Percentiles rank a stretch among this genome's conserved stretches.
Evolutionary conservation across 2,888 invertebrate genomes (phyloP).

Genomic region (Steinernema hermaphroditum): DNA sequence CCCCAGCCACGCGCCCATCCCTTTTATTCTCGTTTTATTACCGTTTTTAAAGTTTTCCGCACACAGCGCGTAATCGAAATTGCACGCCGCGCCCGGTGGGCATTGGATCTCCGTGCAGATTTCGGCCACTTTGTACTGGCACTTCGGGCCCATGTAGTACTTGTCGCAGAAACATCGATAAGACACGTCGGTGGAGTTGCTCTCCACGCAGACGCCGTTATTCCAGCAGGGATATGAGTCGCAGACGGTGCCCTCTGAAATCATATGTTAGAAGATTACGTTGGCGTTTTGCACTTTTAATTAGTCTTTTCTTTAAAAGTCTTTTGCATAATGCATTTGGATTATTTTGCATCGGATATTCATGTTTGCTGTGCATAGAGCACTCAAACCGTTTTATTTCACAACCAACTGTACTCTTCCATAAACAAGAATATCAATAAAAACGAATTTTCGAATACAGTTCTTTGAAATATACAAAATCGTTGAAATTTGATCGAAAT

Average conservation of each 20-base stretch:
- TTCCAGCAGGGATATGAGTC: constrained; percentile 47
- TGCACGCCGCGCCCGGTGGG: not conserved
- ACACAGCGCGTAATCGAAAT: constrained; percentile 13
- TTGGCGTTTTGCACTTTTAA: no score
- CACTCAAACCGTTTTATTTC: no score
- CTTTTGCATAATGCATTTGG: no score
- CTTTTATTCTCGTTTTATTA: constrained; percentile 1
- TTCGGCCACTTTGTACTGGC: constrained; percentile 23
- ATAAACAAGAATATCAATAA: no score
- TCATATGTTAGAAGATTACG: not conserved
- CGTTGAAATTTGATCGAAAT: no score
- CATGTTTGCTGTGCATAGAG: no score
- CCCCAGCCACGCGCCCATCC: not conserved
- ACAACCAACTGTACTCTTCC: no score
- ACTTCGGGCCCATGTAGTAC: not conserved
- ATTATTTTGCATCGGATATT: no score
- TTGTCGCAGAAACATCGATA: constrained; percentile 40
- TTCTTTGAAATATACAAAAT: no score
- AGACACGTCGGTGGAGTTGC: constrained; percentile 34
- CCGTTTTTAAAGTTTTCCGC: constrained; percentile 25
- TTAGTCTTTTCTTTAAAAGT: no score
- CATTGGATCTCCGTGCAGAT: constrained; percentile 18
- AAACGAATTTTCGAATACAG: no score
- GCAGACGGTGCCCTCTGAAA: constrained; percentile 43
- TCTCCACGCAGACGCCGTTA: constrained; percentile 42